Evolutionary conservation across 2,888 invertebrate genomes (phyloP), one percentile per base, ranked within the genome.

Genomic region (Drosophila meridiana): DNA sequence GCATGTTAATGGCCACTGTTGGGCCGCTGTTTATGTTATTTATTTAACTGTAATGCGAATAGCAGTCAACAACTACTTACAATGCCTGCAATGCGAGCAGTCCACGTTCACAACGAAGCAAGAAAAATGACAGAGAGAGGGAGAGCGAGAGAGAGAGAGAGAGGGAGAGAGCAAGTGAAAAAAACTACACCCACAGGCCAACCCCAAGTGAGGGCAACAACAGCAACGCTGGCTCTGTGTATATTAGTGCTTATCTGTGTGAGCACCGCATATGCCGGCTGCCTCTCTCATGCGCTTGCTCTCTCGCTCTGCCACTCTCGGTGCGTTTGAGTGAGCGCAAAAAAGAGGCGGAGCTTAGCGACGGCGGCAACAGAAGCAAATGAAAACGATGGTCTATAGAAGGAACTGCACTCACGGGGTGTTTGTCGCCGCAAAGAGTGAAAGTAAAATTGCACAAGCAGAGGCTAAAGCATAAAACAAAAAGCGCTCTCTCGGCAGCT

Each of bases 221-320:
- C 36, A 47, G 28, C 28, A 40, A 50, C 50, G 48, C 60, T 59
- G 50, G 26, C n/a, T 50, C n/a, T 52, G 14, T 58, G 87, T 87
- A 38, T 73, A 38, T 73, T 63, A 47, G 92, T 91, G 90, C 14
- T 74, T 92, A 91, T 91, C 92, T 91, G 82, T 91, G 92, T 86
- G 83, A 74, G 30, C 57, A 57, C 38, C 59, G 57, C 6, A n/a
- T 55, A 36, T 52, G 63, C 68, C 48, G 52, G 30, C 32, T 53
- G 36, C n/a, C 20, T 7, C 32, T 30, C 56, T 34, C 20, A 38
- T 32, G 34, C 52, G 34, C 36, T 20, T 36, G 34, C 52, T 52
- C 34, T 34, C 50, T 52, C 34, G n/a, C 50, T 32, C 32, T 42
- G 13, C 11, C 28, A 7, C 30, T 32, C 50, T 42, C 28, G 28